Percentiles rank a stretch among this genome's conserved stretches.
These are phyloP conservation scores for Microcebus griseorufus DNA, from an alignment of 2,113 vertebrate genomes.

Conservation along the genomic window DNA sequence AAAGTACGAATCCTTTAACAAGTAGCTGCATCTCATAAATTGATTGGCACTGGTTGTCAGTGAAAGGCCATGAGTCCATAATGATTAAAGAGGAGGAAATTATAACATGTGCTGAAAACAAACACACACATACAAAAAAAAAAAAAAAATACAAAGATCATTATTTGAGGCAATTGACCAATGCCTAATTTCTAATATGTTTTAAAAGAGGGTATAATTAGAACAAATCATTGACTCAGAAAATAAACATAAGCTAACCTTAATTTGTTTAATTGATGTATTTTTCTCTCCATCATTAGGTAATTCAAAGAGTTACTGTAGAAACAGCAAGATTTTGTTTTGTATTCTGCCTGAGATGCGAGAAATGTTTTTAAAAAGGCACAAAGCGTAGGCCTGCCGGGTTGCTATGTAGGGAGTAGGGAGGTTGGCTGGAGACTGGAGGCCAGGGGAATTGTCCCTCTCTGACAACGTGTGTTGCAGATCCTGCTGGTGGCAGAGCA, in stretches of 20 bases:
- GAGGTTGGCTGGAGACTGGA: neutral
- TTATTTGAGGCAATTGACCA: constrained; percentile 20
- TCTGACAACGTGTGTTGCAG: neutral
- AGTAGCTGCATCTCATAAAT: neutral
- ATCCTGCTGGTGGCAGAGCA: neutral
- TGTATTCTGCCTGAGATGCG: neutral
- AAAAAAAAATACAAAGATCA: neutral
- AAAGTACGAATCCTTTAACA: neutral
- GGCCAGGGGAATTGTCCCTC: neutral
- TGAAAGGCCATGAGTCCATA: neutral
- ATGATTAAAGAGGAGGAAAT: constrained; percentile 32
- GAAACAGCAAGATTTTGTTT: neutral
- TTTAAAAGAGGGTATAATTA: constrained; percentile 20
- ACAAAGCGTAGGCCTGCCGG: neutral
- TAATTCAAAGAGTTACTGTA: neutral
- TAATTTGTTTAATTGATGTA: constrained; percentile 18
- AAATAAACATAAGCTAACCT: neutral
- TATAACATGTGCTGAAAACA: neutral
- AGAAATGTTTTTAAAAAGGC: neutral
- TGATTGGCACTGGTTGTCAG: neutral
- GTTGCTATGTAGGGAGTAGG: neutral
- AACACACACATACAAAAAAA: neutral
- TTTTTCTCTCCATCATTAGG: constrained; percentile 3
- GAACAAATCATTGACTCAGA: neutral
- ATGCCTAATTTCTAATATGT: neutral